phyloP scores from a whole-genome alignment of 2,888 invertebrate genomes.

The Melipona beecheii region DNA sequence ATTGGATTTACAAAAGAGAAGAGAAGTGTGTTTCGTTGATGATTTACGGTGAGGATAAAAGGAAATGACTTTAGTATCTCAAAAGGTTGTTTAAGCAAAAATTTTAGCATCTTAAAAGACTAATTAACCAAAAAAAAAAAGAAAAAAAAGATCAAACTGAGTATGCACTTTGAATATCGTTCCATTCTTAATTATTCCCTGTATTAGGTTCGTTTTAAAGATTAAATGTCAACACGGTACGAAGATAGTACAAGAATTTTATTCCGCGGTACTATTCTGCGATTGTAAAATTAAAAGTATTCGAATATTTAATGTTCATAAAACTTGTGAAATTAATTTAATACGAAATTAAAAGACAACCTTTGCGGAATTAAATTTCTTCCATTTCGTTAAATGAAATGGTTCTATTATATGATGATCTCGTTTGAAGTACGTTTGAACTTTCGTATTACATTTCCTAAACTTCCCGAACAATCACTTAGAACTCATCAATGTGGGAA shows the following conservation, averaged over 20 bases:
- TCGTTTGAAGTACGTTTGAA: no score
- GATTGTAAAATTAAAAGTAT: neutral
- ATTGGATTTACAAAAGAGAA: neutral
- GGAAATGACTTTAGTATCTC: neutral
- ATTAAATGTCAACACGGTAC: neutral
- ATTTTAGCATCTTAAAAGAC: no score
- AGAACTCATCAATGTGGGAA: neutral
- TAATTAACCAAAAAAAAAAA: neutral
- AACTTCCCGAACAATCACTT: neutral
- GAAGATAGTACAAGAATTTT: neutral
- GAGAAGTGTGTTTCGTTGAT: neutral
- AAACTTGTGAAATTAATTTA: no score
- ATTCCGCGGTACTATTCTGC: neutral
- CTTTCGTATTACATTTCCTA: neutral
- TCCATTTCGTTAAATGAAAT: no score
- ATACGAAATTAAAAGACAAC: no score
- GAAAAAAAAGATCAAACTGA: neutral
- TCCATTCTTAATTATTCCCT: neutral
- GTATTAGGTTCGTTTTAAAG: neutral
- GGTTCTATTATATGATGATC: no score
- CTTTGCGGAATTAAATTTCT: no score
- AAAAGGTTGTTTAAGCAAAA: neutral
- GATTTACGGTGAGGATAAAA: neutral
- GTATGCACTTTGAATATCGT: neutral
- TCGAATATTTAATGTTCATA: neutral